phyloP scores from a whole-genome alignment of 1,140 invertebrate genomes.

The Dryas iulia region DNA sequence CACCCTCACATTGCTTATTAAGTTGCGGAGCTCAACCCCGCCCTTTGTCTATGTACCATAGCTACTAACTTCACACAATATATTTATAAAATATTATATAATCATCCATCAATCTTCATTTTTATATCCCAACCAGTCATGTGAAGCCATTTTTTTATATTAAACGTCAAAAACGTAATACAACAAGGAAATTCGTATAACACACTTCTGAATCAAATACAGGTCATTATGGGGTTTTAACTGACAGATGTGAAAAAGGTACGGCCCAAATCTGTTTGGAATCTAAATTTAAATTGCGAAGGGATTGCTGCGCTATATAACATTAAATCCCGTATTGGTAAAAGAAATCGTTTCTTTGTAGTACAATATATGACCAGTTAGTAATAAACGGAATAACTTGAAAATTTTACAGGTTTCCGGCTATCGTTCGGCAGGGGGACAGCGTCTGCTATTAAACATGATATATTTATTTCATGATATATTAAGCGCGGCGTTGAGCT shows the following conservation, averaged over 20 bases:
- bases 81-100: no score
- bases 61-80: no score
- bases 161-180: background rate
- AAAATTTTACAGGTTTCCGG: no score
- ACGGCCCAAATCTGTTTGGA: constrained; percentile 32
- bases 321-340: constrained; percentile 21
- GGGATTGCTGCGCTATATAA: constrained; percentile 26
- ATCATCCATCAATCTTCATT: background rate
- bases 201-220: constrained; percentile 18
- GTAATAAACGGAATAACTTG: no score
- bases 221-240: constrained; percentile 32
- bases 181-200: constrained; percentile 14
- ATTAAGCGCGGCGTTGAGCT: no score
- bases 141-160: background rate
- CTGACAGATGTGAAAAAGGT: constrained; percentile 35
- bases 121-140: background rate
- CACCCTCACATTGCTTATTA: no score
- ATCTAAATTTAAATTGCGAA: constrained; percentile 35
- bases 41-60: no score
- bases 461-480: no score
- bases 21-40: no score
- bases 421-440: no score
- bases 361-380: background rate
- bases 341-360: constrained; percentile 9
- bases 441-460: no score